Conservation (phyloP, 2,888 invertebrate species). For the Stegophylla sp. region DNA sequence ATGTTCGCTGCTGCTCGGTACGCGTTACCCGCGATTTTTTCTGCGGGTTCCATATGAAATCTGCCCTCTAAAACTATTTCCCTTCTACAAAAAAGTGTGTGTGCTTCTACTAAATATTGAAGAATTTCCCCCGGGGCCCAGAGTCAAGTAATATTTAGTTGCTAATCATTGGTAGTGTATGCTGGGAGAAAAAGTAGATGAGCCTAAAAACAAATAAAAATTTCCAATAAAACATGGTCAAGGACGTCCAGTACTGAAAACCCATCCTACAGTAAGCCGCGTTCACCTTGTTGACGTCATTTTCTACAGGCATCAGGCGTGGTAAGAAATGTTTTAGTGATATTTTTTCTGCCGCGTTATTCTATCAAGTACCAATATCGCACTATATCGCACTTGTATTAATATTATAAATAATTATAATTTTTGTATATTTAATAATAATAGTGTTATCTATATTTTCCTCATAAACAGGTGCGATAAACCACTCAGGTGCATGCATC, state of each 20-base stretch:
- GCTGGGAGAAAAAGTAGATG: conserved; percentile 33
- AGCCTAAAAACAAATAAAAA: conserved; percentile 32
- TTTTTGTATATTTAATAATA: conserved; percentile 13
- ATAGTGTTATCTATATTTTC: conserved; percentile 42
- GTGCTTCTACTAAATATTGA: neutral
- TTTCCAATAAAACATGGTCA: conserved; percentile 57
- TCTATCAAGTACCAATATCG: neutral
- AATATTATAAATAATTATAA: neutral
- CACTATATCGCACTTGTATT: neutral
- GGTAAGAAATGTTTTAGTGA: conserved; percentile 41
- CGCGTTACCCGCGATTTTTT: neutral
- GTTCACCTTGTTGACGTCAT: conserved; percentile 58
- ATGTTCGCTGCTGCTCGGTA: conserved; percentile 4
- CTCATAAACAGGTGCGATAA: conserved; percentile 44
- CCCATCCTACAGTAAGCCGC: conserved; percentile 53
- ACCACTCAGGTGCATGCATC: conserved; percentile 25
- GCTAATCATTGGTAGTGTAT: neutral
- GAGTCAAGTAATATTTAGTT: neutral
- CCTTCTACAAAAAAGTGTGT: neutral
- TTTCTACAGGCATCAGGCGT: conserved; percentile 51
- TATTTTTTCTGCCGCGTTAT: conserved; percentile 24
- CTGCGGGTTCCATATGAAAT: conserved; percentile 12
- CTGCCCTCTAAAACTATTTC: neutral
- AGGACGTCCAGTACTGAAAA: conserved; percentile 55
- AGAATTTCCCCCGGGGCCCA: neutral